Evolutionary conservation across 2,888 invertebrate species (phyloP).

Genomic region (Lissonota sp.): DNA sequence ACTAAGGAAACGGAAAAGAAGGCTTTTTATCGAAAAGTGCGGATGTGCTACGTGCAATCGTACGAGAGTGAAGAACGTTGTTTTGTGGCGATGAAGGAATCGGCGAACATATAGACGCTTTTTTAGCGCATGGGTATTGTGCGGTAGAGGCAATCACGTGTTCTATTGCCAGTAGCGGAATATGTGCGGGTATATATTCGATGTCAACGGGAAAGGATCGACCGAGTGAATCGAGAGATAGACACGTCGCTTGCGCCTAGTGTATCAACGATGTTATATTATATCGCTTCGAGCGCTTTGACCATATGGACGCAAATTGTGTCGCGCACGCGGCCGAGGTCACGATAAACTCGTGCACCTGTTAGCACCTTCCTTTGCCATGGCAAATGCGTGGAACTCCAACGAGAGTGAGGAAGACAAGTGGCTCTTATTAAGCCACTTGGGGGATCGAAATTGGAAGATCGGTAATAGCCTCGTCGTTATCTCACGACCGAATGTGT

Average conservation of each 20-base stretch:
- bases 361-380: slow-evolving; percentile 56
- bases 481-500: slow-evolving; percentile 52
- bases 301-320: slow-evolving; percentile 67
- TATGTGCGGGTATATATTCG: background rate
- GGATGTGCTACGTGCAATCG: slow-evolving; percentile 45
- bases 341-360: slow-evolving; percentile 60
- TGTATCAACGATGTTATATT: slow-evolving; percentile 42
- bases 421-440: background rate
- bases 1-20: slow-evolving; percentile 39
- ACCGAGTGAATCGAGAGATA: slow-evolving; percentile 56
- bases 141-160: slow-evolving; percentile 18
- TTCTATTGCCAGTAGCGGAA: slow-evolving; percentile 14
- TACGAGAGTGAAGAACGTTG: slow-evolving; percentile 62
- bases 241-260: slow-evolving; percentile 33
- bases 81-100: slow-evolving; percentile 44
- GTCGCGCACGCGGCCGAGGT: slow-evolving; percentile 64
- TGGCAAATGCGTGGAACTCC: slow-evolving; percentile 16
- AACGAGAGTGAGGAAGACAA: slow-evolving; percentile 30
- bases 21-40: slow-evolving; percentile 24
- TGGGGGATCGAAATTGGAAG: slow-evolving; percentile 15
- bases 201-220: slow-evolving; percentile 24
- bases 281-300: slow-evolving; percentile 52
- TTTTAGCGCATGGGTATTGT: slow-evolving; percentile 1
- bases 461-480: slow-evolving; percentile 60
- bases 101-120: slow-evolving; percentile 18